phyloP scores from a whole-genome alignment of 2,113 vertebrate genomes.

The Hypanus sabinus region DNA sequence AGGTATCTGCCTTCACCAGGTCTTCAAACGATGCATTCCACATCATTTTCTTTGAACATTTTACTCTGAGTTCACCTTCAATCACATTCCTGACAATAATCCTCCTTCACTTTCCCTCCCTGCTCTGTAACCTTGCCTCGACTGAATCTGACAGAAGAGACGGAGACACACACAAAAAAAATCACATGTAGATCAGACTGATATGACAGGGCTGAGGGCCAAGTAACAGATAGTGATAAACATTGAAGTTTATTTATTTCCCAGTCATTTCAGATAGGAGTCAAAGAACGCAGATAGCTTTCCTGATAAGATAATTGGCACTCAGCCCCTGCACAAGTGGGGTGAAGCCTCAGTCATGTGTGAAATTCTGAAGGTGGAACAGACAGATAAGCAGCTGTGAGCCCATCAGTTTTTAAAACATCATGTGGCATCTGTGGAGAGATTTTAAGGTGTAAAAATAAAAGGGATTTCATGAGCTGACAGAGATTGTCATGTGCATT shows the following conservation, averaged over 20 bases:
- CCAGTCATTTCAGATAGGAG: slow-evolving; percentile 40
- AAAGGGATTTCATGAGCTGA: slow-evolving; percentile 42
- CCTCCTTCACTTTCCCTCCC: background rate
- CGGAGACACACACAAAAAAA: slow-evolving; percentile 39
- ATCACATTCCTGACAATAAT: background rate
- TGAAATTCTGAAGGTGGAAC: slow-evolving; percentile 42
- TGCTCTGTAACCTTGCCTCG: background rate
- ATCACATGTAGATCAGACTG: slow-evolving; percentile 43
- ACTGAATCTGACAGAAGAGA: slow-evolving; percentile 39
- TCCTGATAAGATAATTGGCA: slow-evolving; percentile 12
- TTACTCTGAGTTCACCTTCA: background rate
- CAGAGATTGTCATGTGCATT: slow-evolving; percentile 12
- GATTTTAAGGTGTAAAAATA: slow-evolving; percentile 38
- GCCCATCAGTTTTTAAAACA: slow-evolving; percentile 58
- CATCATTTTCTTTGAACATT: background rate
- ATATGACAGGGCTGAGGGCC: slow-evolving; percentile 44
- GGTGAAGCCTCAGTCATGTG: slow-evolving; percentile 47
- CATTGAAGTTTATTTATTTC: slow-evolving; percentile 38
- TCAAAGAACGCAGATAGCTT: background rate
- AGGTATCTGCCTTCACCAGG: too few relatives aligned
- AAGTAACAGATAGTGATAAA: slow-evolving; percentile 48
- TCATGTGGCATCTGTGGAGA: slow-evolving; percentile 48
- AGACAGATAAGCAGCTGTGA: slow-evolving; percentile 54
- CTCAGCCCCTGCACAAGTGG: slow-evolving; percentile 28
- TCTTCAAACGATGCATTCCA: background rate